Evolutionary conservation across 1,140 invertebrate species (phyloP), one percentile per base, ranked within the genome.

Genomic region (Atta texana): DNA sequence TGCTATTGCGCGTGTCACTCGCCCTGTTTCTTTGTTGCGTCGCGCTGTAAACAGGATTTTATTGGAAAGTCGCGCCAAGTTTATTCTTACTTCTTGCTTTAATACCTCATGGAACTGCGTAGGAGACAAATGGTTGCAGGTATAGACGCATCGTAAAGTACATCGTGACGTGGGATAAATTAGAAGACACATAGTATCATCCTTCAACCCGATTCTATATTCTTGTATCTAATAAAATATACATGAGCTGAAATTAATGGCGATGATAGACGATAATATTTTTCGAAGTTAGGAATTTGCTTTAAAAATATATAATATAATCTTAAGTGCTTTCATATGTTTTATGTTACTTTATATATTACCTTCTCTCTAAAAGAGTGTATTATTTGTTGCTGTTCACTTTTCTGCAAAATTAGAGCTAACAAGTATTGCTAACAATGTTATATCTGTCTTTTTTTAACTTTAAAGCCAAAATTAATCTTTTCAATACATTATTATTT

Each of bases 31-130:
- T 71, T 74, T 61, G 80, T 75, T 39, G 80, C 69, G 55, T 61
- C 66, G 49, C 78, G 68, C 21, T 74, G 80, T 84, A 84, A 84
- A 84, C 80, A 84, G 39, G 80, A 84, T 84, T 84, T 84, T 84
- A 84, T 84, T 84, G 80, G 69, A 61, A 84, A 84, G 80, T 84
- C 69, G 80, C 80, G 80, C 80, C 80, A 74, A 69, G 55, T 84
- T 84, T 84, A 84, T 84, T 84, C 69, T 82, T 64, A 59, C 80
- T 74, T 75, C n/a, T 74, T 31, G 53, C 68, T 82, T 82, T 74
- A 82, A 75, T 71, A 44, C 69, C 57, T 12, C 68, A 28, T 16
- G 28, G n/a, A 84, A 61, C 28, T 75, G 55, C 68, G 66, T 31
- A 28, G 28, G 69, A 84, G 80, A 84, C 69, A 84, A 84, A 84